Evolutionary conservation across 2,888 invertebrate species (phyloP), one percentile per base, ranked within the genome.

Genomic region (Heteromurus nitidus): DNA sequence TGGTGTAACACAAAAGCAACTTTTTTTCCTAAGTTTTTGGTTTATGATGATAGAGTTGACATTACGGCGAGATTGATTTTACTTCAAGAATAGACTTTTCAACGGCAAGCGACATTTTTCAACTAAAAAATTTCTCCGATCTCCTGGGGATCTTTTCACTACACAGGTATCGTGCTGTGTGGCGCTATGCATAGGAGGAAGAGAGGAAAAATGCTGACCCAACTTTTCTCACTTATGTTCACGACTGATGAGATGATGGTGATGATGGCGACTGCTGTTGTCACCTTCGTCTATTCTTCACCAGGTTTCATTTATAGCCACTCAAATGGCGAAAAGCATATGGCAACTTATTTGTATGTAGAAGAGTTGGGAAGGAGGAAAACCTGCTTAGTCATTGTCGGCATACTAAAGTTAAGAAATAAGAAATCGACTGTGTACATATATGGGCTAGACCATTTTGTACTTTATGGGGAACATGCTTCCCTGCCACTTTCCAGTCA

Each of bases 61-160:
- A 81, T 83, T 76, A 80, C 55, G 77, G 72, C 73, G 83, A 83
- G 85, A 85, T 85, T 85, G 85, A 85, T 85, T 85, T 85, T 85
- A 77, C 28, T 70, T 62, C 69, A 58, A 73, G 80, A 80, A 80
- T 72, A 67, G 80, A 77, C 16, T 74, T 62, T 64, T 20, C 30
- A 65, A 50, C 65, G 75, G 81, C 64, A 47, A 62, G 65, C 69
- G 81, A 65, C 72, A 80, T 80, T 80, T 80, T 80, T 80, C 65
- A 80, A 67, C 65, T 70, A 73, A 80, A n/a, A n/a, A 80, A 65
- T 72, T 80, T 72, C 73, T 80, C n/a, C n/a, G 65, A 72, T 80
- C 80, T 73, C 80, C 72, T 67, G 80, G 72, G 80, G 80, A 67
- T 80, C 67, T 67, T 72, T 80, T 80, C 80, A 80, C 58, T 76